Evolutionary conservation across 2,888 invertebrate genomes (phyloP).

Genomic region (Hipparchia sbordonii): DNA sequence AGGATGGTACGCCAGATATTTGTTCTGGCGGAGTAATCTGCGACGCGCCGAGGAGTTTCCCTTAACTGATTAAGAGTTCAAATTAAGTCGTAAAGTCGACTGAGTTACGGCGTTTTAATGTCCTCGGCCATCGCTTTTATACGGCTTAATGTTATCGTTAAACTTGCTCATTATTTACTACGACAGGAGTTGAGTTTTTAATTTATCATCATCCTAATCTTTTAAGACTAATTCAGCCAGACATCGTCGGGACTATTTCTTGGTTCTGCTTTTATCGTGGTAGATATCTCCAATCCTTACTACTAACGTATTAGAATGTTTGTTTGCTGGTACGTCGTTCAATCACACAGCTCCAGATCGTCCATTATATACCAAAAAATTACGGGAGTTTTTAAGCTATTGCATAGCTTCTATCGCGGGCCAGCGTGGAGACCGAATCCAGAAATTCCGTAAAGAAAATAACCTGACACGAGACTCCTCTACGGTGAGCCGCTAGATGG

Average conservation of each 20-base stretch:
- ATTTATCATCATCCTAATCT: background rate
- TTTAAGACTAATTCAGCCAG: background rate
- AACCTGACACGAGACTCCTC: too few species aligned
- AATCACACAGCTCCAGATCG: too few species aligned
- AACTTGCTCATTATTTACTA: conserved; percentile 31
- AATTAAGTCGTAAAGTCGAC: conserved; percentile 78
- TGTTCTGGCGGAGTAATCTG: conserved; percentile 45
- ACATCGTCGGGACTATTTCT: background rate
- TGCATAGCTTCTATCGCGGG: too few species aligned
- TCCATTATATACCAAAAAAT: too few species aligned
- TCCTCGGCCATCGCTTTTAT: conserved; percentile 30
- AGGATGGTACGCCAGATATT: conserved; percentile 64
- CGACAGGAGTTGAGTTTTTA: conserved; percentile 22
- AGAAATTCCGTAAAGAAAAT: too few species aligned
- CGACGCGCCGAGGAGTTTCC: conserved; percentile 56
- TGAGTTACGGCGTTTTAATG: conserved; percentile 71
- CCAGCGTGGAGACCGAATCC: too few species aligned
- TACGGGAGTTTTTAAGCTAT: too few species aligned
- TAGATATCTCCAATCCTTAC: too few species aligned
- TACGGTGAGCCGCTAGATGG: too few species aligned
- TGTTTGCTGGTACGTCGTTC: too few species aligned
- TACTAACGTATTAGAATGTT: too few species aligned
- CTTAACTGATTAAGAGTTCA: conserved; percentile 77
- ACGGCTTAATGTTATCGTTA: conserved; percentile 30
- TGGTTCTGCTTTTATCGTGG: too few species aligned